Base-by-base conservation (phyloP, 2,888 invertebrate species). In the Argyresthia albistria region DNA sequence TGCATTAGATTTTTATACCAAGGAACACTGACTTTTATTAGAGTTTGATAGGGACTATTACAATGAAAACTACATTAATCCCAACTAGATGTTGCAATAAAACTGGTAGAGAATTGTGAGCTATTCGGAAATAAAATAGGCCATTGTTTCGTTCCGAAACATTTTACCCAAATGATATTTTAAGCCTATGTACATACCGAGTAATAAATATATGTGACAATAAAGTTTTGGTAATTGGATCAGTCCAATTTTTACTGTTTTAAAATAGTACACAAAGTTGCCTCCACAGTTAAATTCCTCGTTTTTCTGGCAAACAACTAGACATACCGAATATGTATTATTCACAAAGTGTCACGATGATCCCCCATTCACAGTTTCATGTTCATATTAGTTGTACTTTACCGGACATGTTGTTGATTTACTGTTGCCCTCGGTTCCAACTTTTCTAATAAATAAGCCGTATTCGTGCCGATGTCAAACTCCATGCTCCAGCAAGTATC, bases 391-490 rank as follows among this genome's bases (percentile, higher is more conserved):
- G 64, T 67, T 70, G 66, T 67, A 67, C 66, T 66, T 69, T 63
- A 62, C 64, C 63, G 68, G 72, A 69, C 73, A 72, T 72, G 70
- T 73, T 71, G 73, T 73, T 81, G 80, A 84, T 84, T 81, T 81
- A 83, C 71, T 76, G 78, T 73, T 64, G 65, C 69, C 61, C 61
- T 59, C 67, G 70, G 73, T 76, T 73, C 66, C 69, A 84, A 86
- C 78, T 86, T 84, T 80, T 58, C 73, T 76, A 81, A 86, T 86
- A 84, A 83, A 86, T 84, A 82, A 82, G 75, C 80, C 78, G 73
- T 80, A 78, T 79, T 77, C 76, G 71, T 66, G 72, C 79, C 73
- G 73, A 75, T 71, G 82, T 81, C 83, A 78, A 78, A 81, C 73
- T 81, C 76, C 70, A 75, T 68, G 74, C 69, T 70, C 64, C 69